Base-by-base conservation (phyloP, 2,888 invertebrate genomes). In the Diploptera punctata region DNA sequence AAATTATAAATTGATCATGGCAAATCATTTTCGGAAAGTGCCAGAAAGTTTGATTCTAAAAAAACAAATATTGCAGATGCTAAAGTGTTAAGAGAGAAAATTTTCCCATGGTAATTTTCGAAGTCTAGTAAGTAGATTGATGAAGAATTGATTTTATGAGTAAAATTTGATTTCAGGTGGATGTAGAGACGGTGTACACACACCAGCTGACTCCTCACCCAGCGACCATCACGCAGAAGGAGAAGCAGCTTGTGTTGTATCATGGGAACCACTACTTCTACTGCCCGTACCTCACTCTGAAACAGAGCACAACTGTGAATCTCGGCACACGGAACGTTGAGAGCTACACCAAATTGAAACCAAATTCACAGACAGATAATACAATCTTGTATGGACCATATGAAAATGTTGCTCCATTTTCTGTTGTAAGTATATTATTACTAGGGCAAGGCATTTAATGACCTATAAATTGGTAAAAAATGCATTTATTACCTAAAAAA, bases 181-280 rank as follows among this genome's bases (percentile, higher is more conserved):
- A 87, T 43, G 84, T 95, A 0, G 95, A 97, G 80, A 86, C 89
- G 9, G 89, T 94, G 0, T 90, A 91, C 67, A 91, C 92, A 0
- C 93, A 95, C 80, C 87, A 90, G 18, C 84, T 98, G 31, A 81
- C 84, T 33, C 95, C 99, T 0, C 94, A 93, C 83, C 99, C 99
- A 1, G 90, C 90, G 10, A 89, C 92, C 77, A 97, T 99, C 74
- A 87, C 90, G 0, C 99, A 99, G 82, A 91, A 93, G 75, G 99
- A 99, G 79, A 94, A 95, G 79, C 99, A 99, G 80, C 86, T 97
- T 76, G 95, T 99, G 0, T 89, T 93, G 77, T 98, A 93, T 81
- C 88, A 86, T 76, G 97, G 97, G 29, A 95, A 92, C 80, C 87
- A 94, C 72, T 94, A 95, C 81, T 86, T 93, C 70, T 96, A 90